phyloP scores from a whole-genome alignment of 2,888 invertebrate species.

The Trachelus troglodyta region DNA sequence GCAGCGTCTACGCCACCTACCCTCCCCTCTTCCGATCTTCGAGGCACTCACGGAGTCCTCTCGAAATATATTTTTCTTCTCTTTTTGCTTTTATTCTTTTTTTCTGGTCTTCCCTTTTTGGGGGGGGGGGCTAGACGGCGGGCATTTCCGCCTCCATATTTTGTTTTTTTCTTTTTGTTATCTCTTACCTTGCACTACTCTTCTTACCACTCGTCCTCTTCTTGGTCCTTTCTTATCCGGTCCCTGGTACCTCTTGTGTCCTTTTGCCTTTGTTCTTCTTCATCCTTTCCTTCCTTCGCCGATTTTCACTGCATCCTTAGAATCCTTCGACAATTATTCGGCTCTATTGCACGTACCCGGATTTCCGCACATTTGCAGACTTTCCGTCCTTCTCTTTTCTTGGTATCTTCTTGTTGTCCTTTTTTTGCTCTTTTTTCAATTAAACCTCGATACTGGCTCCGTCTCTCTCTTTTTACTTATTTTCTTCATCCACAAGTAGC shows the following conservation, averaged over 20 bases:
- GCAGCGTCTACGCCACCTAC: neutral
- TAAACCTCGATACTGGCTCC: slow-evolving; percentile 1
- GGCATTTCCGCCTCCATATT: neutral
- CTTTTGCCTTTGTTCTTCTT: neutral
- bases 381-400: neutral
- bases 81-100: neutral
- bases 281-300: neutral
- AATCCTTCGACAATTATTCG: neutral
- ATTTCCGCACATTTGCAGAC: neutral
- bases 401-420: neutral
- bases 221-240: neutral
- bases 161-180: neutral
- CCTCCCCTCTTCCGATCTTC: neutral
- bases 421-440: neutral
- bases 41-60: neutral
- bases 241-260: neutral
- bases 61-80: neutral
- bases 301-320: neutral
- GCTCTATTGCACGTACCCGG: neutral
- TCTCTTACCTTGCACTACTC: neutral
- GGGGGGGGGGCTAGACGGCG: neutral
- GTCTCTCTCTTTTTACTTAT: slow-evolving; percentile 9
- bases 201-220: neutral
- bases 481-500: slow-evolving; percentile 10
- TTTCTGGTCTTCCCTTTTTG: neutral